Conservation (phyloP, 1,140 invertebrate genomes). For the Thalassaphorura encarpata region DNA sequence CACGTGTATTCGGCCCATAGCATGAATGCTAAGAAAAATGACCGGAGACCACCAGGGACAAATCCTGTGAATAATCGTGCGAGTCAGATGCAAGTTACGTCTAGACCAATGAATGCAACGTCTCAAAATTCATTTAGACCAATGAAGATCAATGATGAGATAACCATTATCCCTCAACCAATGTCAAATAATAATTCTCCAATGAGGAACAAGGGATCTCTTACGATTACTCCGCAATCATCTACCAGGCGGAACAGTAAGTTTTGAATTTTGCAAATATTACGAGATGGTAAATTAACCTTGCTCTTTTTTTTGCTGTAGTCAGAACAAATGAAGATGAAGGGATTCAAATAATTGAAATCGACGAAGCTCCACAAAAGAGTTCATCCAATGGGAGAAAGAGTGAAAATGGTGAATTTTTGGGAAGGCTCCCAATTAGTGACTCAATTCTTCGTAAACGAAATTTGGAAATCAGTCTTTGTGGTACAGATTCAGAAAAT, state of each 20-base stretch:
- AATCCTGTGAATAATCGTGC: slow-evolving; percentile 6
- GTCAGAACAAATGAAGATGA: slow-evolving; percentile 23
- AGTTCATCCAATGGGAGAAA: slow-evolving; percentile 26
- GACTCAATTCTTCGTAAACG: slow-evolving; percentile 30
- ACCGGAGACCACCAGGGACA: slow-evolving; percentile 38
- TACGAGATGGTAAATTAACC: not conserved
- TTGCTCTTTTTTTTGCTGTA: slow-evolving; percentile 6
- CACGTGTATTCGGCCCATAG: slow-evolving; percentile 88
- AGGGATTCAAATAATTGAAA: slow-evolving; percentile 33
- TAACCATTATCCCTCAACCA: slow-evolving; percentile 82
- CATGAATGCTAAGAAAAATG: slow-evolving; percentile 66
- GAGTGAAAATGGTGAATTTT: slow-evolving; percentile 29
- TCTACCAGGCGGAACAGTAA: slow-evolving; percentile 5
- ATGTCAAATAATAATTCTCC: slow-evolving; percentile 20
- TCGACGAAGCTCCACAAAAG: slow-evolving; percentile 27
- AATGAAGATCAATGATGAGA: slow-evolving; percentile 82
- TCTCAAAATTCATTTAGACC: slow-evolving; percentile 50
- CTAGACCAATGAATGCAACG: slow-evolving; percentile 19
- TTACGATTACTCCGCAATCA: slow-evolving; percentile 32
- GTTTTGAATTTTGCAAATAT: not conserved
- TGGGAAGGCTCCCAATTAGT: slow-evolving; percentile 22
- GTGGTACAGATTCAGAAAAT: slow-evolving; percentile 30
- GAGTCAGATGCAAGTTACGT: slow-evolving; percentile 29
- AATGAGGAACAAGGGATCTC: slow-evolving; percentile 30
- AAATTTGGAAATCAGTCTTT: slow-evolving; percentile 32